Evolutionary conservation across 1,140 invertebrate genomes (phyloP).

Genomic region (Caerostris darwini): DNA sequence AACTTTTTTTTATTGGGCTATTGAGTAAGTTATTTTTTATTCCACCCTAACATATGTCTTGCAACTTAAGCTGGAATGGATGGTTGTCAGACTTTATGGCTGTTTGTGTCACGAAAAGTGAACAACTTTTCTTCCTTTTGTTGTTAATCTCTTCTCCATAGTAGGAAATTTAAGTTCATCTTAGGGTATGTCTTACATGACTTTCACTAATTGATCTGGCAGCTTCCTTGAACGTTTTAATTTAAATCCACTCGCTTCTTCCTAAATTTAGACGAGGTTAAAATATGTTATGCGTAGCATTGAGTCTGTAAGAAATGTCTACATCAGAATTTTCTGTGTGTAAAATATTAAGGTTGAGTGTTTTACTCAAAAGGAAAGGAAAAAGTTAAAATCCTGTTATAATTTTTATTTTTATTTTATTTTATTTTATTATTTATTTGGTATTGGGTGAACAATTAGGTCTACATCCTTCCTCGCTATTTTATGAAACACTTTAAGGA

Average conservation of each 20-base stretch:
- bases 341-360: too few species aligned
- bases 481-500: too few species aligned
- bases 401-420: too few species aligned
- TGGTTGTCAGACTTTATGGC: not conserved
- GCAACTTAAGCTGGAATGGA: not conserved
- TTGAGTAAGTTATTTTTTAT: not conserved
- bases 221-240: not conserved
- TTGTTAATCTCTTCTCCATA: not conserved
- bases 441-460: too few species aligned
- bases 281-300: not conserved
- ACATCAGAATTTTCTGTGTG: too few species aligned
- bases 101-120: conserved; percentile 4
- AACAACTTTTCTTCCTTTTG: conserved; percentile 11
- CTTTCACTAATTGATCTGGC: not conserved
- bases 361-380: too few species aligned
- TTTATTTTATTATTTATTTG: too few species aligned
- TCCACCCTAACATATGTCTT: not conserved
- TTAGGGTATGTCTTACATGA: not conserved
- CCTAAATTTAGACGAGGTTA: not conserved
- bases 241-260: not conserved
- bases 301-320: too few species aligned
- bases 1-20: not conserved
- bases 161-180: not conserved
- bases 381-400: too few species aligned
- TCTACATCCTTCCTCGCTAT: too few species aligned